A percentile compares a stretch with the other conserved stretches of the same genome.
Evolutionary conservation across 2,113 vertebrate species (phyloP).

Genomic region (Crocuta crocuta): DNA sequence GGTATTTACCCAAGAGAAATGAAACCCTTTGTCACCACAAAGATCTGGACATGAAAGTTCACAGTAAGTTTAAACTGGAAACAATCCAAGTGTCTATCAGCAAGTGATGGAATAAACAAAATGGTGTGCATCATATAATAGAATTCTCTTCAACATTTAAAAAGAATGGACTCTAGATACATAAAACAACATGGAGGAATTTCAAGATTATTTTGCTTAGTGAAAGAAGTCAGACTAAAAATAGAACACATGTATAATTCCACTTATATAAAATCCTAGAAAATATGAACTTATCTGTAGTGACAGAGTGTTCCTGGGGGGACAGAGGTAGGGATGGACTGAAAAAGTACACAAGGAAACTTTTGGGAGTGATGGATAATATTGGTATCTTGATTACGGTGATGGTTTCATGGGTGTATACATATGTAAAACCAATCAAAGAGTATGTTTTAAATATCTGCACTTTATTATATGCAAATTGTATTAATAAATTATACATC

Average conservation of each 20-base stretch:
- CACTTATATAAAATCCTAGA: neutral
- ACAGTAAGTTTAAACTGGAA: neutral
- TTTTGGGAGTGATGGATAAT: neutral
- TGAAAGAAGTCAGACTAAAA: neutral
- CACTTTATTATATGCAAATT: neutral
- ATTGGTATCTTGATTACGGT: neutral
- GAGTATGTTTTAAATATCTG: neutral
- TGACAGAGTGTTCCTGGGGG: neutral
- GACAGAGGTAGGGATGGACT: neutral
- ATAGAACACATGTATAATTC: neutral
- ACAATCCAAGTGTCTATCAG: neutral
- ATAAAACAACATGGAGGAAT: neutral
- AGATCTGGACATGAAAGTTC: neutral
- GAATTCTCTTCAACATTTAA: neutral
- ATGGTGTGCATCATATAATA: neutral
- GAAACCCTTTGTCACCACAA: neutral
- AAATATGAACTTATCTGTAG: neutral
- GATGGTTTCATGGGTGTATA: neutral
- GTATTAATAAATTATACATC: neutral
- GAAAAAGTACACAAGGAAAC: neutral
- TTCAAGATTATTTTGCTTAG: neutral
- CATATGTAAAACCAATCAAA: neutral
- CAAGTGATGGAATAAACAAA: neutral
- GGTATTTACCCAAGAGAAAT: constrained; percentile 1
- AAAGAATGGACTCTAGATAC: neutral